Evolutionary conservation across 2,113 vertebrate species (phyloP).

Genomic region (Grallaria varia): DNA sequence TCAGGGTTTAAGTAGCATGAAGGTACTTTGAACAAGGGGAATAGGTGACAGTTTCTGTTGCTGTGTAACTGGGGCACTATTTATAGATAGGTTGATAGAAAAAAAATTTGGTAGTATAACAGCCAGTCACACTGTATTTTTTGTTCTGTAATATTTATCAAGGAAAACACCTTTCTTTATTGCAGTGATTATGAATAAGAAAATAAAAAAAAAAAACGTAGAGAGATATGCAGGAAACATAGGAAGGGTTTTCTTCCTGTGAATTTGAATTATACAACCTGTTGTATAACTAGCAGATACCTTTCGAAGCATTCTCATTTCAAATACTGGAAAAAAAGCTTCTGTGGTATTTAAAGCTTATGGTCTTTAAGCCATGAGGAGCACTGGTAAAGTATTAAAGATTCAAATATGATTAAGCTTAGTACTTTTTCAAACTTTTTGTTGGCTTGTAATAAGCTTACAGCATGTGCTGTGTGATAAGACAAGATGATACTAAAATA

Average conservation of each 20-base stretch:
- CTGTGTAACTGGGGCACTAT: background rate
- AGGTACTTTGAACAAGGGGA: background rate
- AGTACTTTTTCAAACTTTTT: constrained; percentile 46
- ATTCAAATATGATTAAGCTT: constrained; percentile 59
- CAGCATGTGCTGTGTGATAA: constrained; percentile 30
- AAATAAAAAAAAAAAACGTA: background rate
- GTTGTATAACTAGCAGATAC: constrained; percentile 3
- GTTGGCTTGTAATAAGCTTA: constrained; percentile 55
- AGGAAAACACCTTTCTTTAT: background rate
- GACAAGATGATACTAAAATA: constrained; percentile 13
- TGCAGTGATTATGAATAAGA: background rate
- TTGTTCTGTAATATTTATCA: background rate
- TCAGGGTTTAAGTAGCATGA: background rate
- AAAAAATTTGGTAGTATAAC: background rate
- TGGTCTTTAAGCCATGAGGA: constrained; percentile 47
- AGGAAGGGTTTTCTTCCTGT: background rate
- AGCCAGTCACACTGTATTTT: background rate
- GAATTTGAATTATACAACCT: constrained; percentile 13
- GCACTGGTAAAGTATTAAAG: constrained; percentile 39
- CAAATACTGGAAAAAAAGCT: background rate
- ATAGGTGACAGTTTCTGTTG: background rate
- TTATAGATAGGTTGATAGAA: background rate
- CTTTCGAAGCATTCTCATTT: constrained; percentile 42
- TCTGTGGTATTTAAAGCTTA: constrained; percentile 49
- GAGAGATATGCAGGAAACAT: background rate